phyloP scores from a whole-genome alignment of 2,888 invertebrate genomes.

The Volucella inanis region DNA sequence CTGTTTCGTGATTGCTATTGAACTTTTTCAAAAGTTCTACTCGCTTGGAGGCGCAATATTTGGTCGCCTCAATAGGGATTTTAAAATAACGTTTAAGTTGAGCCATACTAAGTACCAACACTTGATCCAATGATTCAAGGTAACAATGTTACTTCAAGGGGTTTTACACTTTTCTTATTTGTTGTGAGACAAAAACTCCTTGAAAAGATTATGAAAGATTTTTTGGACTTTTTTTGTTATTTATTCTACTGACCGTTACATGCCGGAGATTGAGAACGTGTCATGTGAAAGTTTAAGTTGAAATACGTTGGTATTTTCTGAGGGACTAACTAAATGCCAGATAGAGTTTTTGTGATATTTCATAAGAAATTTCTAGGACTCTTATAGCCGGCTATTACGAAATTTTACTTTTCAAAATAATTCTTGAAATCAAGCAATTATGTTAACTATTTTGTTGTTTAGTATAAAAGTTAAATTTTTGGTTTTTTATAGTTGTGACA shows the following conservation, averaged over 20 bases:
- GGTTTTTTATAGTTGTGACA: too few species aligned
- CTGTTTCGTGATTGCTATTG: constrained; percentile 70
- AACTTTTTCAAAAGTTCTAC: constrained; percentile 63
- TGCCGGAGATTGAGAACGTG: too few species aligned
- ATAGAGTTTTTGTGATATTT: too few species aligned
- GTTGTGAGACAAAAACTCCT: not conserved
- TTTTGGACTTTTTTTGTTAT: constrained; percentile 37
- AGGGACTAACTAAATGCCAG: too few species aligned
- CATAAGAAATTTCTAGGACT: too few species aligned
- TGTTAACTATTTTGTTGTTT: too few species aligned
- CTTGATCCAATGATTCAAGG: constrained; percentile 45
- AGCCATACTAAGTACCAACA: constrained; percentile 33
- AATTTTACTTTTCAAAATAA: too few species aligned
- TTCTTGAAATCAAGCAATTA: too few species aligned
- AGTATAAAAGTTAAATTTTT: too few species aligned
- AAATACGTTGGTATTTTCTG: too few species aligned
- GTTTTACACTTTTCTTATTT: constrained; percentile 18
- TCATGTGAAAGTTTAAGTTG: too few species aligned
- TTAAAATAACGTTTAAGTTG: constrained; percentile 55
- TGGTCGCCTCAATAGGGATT: constrained; percentile 61
- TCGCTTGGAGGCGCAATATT: constrained; percentile 51
- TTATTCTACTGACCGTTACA: not conserved
- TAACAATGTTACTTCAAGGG: constrained; percentile 35
- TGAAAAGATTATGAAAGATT: constrained; percentile 49
- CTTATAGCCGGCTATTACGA: too few species aligned